Percentiles rank a stretch among this genome's conserved stretches.
Evolutionary conservation across 2,113 vertebrate genomes (phyloP).

Genomic region (Carollia perspicillata): DNA sequence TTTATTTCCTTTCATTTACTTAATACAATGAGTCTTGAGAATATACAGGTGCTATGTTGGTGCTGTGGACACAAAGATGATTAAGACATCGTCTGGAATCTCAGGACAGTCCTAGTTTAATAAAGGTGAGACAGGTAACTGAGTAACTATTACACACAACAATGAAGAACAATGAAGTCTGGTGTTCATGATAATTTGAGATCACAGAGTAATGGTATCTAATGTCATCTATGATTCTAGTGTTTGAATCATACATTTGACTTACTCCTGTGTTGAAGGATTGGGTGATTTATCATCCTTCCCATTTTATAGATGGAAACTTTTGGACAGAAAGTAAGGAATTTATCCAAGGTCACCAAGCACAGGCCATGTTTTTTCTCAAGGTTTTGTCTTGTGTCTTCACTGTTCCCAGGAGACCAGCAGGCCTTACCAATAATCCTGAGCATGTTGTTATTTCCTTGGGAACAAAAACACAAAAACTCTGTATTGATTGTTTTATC

Average conservation of each 20-base stretch:
- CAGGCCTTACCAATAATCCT: constrained; percentile 27
- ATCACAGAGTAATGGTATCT: background rate
- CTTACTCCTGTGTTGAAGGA: background rate
- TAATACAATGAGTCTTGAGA: background rate
- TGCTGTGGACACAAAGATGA: background rate
- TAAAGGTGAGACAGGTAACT: background rate
- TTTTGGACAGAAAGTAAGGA: background rate
- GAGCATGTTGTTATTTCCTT: constrained; percentile 51
- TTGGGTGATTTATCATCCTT: background rate
- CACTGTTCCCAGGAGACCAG: background rate
- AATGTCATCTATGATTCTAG: background rate
- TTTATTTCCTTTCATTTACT: background rate
- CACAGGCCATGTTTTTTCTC: background rate
- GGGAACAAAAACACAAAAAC: constrained; percentile 68
- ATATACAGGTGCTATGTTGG: background rate
- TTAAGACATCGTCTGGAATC: background rate
- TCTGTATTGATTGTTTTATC: constrained; percentile 78
- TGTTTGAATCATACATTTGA: background rate
- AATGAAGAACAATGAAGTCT: background rate
- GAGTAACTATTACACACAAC: background rate
- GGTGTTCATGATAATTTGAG: background rate
- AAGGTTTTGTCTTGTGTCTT: background rate
- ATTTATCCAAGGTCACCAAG: background rate
- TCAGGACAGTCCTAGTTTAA: background rate
- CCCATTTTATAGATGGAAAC: constrained; percentile 48